Evolutionary conservation across 2,797 vertebrate species (phyloP), one percentile per base, ranked within the genome.

Genomic region (Champsocephalus esox): DNA sequence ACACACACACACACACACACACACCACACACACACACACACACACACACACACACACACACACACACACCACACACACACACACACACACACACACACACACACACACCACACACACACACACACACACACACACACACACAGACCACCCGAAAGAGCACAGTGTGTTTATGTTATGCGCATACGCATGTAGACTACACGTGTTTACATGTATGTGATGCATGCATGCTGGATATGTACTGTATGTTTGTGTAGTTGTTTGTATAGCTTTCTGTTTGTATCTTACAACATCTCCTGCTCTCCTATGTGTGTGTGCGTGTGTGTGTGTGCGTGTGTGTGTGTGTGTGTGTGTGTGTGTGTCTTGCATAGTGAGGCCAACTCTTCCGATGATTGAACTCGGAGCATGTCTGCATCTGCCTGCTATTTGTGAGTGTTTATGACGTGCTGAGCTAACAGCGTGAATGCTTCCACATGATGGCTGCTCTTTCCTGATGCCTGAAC

Each of bases 401-500:
- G 89, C 88, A 79, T 85, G 91, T 89, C 88, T 88, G 91, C 93
- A 94, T 93, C 92, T 94, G 92, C 91, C 91, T 92, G 90, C 90
- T 89, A 92, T 94, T 93, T 93, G 92, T 90, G 91, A 87, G 80
- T 93, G 93, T 94, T 94, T 93, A 93, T 92, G 91, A 93, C 93
- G 84, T 93, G 92, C 88, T 87, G 84, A 65, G 87, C 90, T 92
- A 92, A 91, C 89, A 89, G 81, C 74, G 50, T 89, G 91, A 94
- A 91, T 65, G 91, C 87, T 93, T 92, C 92, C 94, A 94, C 91
- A 92, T 93, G 92, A 93, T 3, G 82, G 57, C 75, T 56, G 79
- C 80, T 90, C 75, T 73, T 85, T 83, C 79, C 80, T 79, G 72
- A 88, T 91, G 87, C 82, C 77, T 83, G 66, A 84, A 86, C 70